These are phyloP conservation scores for Remorina albescens DNA, from an alignment of 2,797 vertebrate species.

Conservation along the genomic window DNA sequence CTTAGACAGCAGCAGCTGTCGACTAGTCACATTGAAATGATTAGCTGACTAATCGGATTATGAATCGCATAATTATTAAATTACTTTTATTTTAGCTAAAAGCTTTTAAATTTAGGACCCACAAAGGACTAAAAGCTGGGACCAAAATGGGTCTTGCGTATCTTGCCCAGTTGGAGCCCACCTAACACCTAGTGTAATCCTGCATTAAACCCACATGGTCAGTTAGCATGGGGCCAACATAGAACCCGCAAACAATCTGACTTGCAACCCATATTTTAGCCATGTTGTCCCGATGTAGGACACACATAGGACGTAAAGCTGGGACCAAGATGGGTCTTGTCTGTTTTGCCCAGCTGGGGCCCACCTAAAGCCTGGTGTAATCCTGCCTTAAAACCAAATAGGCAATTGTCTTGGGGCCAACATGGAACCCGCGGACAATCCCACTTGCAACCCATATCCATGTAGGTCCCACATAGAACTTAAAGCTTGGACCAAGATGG, in stretches of 20 bases:
- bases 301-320: slow-evolving; percentile 13
- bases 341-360: slow-evolving; percentile 22
- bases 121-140: not conserved
- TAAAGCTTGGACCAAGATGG: not conserved
- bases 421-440: slow-evolving; percentile 19
- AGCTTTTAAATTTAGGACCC: too few relatives aligned
- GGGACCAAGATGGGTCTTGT: slow-evolving; percentile 17
- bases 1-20: too few relatives aligned
- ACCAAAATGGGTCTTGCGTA: slow-evolving; percentile 10
- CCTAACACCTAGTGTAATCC: slow-evolving; percentile 7
- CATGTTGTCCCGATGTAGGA: not conserved
- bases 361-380: slow-evolving; percentile 9
- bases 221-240: not conserved
- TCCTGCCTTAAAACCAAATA: slow-evolving; percentile 13
- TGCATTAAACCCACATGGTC: too few relatives aligned
- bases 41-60: too few relatives aligned
- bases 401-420: slow-evolving; percentile 13
- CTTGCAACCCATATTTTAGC: not conserved
- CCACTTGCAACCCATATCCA: too few relatives aligned
- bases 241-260: not conserved
- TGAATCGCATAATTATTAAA: too few relatives aligned
- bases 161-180: slow-evolving; percentile 1
- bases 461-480: not conserved
- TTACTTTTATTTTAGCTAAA: too few relatives aligned
- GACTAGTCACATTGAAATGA: too few relatives aligned